These are phyloP conservation scores for Diadegma fenestrale DNA, from an alignment of 2,888 invertebrate genomes.

Conservation along the genomic window DNA sequence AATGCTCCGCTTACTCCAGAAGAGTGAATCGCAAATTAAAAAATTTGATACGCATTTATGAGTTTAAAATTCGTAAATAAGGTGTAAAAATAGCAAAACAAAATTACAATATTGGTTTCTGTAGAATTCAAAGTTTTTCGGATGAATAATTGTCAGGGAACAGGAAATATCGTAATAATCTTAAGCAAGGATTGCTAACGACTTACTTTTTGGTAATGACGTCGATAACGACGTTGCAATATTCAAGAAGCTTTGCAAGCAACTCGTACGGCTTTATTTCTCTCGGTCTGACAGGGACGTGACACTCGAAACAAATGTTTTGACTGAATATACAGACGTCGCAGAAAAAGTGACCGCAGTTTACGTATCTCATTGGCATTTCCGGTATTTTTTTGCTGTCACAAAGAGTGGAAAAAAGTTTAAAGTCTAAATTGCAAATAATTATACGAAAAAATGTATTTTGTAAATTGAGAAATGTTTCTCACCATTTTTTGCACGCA, in stretches of 20 bases:
- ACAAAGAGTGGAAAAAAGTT: not conserved
- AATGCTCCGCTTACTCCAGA: no score
- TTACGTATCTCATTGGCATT: conserved; percentile 69
- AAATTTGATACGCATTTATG: no score
- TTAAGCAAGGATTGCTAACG: not conserved
- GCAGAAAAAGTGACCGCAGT: conserved; percentile 78
- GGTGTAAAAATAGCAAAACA: no score
- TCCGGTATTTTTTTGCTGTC: conserved; percentile 56
- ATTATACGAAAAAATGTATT: conserved; percentile 10
- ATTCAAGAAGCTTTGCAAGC: conserved; percentile 70
- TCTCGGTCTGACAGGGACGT: conserved; percentile 68
- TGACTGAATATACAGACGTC: conserved; percentile 67
- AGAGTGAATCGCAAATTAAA: no score
- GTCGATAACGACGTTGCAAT: conserved; percentile 71
- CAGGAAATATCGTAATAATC: not conserved
- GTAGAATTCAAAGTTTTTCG: not conserved
- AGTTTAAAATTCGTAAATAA: no score
- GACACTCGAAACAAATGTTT: conserved; percentile 71
- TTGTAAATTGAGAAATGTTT: not conserved
- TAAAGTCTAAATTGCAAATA: not conserved
- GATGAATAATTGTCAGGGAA: not conserved
- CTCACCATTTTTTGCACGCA: conserved; percentile 75
- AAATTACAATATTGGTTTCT: not conserved
- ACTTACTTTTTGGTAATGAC: conserved; percentile 70
- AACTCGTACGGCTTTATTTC: conserved; percentile 73